Conservation (phyloP, 2,113 vertebrate species). For the Archilochus colubris region DNA sequence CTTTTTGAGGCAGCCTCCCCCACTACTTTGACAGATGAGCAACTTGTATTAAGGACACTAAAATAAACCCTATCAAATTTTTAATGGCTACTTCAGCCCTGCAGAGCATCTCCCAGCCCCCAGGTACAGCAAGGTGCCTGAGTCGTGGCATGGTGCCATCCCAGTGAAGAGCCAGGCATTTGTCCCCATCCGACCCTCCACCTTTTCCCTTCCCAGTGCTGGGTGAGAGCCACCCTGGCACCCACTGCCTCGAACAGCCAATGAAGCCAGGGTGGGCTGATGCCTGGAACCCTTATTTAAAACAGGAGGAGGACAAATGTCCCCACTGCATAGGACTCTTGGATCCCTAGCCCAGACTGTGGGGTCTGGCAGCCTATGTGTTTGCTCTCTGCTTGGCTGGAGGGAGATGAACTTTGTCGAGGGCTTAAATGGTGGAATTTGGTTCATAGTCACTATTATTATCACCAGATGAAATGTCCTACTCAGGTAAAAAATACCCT, state of each 20-base stretch:
- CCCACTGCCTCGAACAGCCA: neutral
- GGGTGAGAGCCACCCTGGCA: neutral
- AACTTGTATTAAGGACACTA: fast-evolving
- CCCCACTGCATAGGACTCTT: fast-evolving
- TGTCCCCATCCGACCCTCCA: no score
- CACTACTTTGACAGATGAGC: neutral
- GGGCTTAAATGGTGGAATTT: neutral
- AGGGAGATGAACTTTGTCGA: neutral
- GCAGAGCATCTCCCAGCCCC: fast-evolving
- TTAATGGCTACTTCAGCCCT: neutral
- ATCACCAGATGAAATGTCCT: neutral
- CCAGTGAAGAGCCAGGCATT: neutral
- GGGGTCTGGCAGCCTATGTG: fast-evolving
- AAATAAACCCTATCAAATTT: neutral
- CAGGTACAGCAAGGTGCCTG: no score
- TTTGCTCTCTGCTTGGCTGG: neutral
- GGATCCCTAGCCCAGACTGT: fast-evolving
- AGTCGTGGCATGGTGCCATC: neutral
- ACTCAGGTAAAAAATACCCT: neutral
- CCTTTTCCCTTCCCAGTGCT: neutral
- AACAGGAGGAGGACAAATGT: fast-evolving
- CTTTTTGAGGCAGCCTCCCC: neutral
- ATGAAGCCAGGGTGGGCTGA: fast-evolving
- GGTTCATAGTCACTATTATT: neutral
- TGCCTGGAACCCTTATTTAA: neutral